Base-by-base conservation (phyloP, 2,113 vertebrate genomes). In the Salvelinus fontinalis region DNA sequence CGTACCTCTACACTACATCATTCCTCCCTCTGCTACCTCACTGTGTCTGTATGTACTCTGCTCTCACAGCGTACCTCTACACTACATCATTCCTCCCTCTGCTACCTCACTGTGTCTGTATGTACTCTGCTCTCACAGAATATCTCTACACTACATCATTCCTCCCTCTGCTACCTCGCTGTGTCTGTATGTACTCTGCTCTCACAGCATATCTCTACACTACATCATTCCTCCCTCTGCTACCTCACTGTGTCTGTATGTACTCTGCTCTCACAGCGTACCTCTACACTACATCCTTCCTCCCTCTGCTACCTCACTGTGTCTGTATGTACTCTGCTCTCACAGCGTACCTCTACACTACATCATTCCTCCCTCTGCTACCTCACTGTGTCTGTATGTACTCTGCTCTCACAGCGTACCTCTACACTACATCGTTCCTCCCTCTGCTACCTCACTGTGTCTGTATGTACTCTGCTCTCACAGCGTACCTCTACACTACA, bases 241-340 rank as follows among this genome's bases (percentile, higher is more conserved):
- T 12, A 12, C 29, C 24, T 34, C 66, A 18, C 9, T 31, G 39
- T 51, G 34, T 54, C 51, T 54, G 60, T 76, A 57, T 73, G 34
- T 64, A 62, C 59, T 69, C 27, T 54, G 12, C 62, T 34, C 34
- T 34, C 34, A 34, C 34, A 34, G 6, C 34, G 1, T 7, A 34
- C 34, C 34, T 34, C 34, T 7, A 34, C 34, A 34, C 6, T 7
- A 34, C 34, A 34, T 27, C 29, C 1, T 14, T 34, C 26, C 13
- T 14, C 29, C 27, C 16, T 16, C 12, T 3, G 26, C 26, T 12
- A 12, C 29, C 24, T 34, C 66, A 18, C 9, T 31, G 54, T 51
- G 34, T 54, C 51, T 54, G 60, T 76, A 57, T 73, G 34, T 64
- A 62, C 59, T 69, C 27, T 54, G 12, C 62, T 34, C 34, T 34